phyloP scores from a whole-genome alignment of 1,140 invertebrate genomes.

The Nasonia giraulti region DNA sequence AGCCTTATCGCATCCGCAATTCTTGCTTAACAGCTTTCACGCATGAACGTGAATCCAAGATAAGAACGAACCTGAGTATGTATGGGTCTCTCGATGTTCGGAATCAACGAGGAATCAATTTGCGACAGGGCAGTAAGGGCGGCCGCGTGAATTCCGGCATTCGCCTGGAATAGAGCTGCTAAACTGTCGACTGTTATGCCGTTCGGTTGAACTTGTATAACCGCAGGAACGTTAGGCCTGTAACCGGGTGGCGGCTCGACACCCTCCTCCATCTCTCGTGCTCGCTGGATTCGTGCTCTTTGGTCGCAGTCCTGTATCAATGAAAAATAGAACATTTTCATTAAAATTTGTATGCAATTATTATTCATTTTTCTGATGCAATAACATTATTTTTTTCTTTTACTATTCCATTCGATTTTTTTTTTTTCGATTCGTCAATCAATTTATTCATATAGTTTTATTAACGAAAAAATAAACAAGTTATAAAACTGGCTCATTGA shows the following conservation, averaged over 20 bases:
- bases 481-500: neutral
- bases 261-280: conserved; percentile 85
- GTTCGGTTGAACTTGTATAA: conserved; percentile 75
- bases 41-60: neutral
- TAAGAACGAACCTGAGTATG: conserved; percentile 82
- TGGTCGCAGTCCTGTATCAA: conserved; percentile 80
- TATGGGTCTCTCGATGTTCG: conserved; percentile 75
- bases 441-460: too few species aligned
- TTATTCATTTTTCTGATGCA: too few species aligned
- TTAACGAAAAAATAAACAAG: too few species aligned
- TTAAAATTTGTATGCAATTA: neutral
- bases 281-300: conserved; percentile 80
- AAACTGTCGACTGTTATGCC: conserved; percentile 78
- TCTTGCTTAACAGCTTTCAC: neutral
- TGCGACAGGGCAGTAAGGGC: conserved; percentile 74
- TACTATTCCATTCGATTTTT: neutral
- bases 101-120: conserved; percentile 72
- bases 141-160: conserved; percentile 74
- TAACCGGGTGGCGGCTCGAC: conserved; percentile 81
- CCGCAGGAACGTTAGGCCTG: conserved; percentile 69
- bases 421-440: too few species aligned
- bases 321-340: neutral
- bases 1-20: neutral
- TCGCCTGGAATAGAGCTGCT: conserved; percentile 77
- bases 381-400: neutral